Evolutionary conservation across 2,797 vertebrate species (phyloP).

Genomic region (Saxicola maurus): DNA sequence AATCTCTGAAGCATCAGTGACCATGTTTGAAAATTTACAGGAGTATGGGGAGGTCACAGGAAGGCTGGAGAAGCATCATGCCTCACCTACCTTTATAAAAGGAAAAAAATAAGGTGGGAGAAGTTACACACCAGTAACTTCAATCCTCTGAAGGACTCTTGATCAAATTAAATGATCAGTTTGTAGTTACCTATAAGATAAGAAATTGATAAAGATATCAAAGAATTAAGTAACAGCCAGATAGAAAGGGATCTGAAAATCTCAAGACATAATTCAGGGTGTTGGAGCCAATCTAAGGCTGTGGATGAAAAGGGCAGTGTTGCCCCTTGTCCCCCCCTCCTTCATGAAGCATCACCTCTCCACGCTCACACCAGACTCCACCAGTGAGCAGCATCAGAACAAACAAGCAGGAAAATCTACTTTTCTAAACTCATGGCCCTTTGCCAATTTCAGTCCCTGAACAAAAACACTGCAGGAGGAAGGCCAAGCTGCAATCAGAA

Average conservation of each 20-base stretch:
- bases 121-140: constrained; percentile 54
- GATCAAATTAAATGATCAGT: constrained; percentile 56
- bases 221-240: constrained; percentile 32
- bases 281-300: neutral
- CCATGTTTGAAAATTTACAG: constrained; percentile 9
- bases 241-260: neutral
- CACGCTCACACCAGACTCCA: neutral
- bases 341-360: neutral
- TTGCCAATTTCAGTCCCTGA: neutral
- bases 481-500: neutral
- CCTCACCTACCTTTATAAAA: constrained; percentile 53
- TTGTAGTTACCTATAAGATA: constrained; percentile 59
- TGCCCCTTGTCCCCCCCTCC: neutral
- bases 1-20: constrained; percentile 7
- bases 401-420: neutral
- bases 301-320: neutral
- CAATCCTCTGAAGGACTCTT: constrained; percentile 53
- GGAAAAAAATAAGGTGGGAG: constrained; percentile 20
- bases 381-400: neutral
- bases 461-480: neutral
- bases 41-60: neutral
- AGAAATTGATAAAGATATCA: constrained; percentile 54
- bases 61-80: constrained; percentile 48
- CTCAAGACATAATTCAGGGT: neutral
- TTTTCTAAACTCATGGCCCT: neutral